Percentiles rank a stretch among this genome's conserved stretches.
Conservation (phyloP, 2,888 invertebrate species). For the Scaptomyza parva region DNA sequence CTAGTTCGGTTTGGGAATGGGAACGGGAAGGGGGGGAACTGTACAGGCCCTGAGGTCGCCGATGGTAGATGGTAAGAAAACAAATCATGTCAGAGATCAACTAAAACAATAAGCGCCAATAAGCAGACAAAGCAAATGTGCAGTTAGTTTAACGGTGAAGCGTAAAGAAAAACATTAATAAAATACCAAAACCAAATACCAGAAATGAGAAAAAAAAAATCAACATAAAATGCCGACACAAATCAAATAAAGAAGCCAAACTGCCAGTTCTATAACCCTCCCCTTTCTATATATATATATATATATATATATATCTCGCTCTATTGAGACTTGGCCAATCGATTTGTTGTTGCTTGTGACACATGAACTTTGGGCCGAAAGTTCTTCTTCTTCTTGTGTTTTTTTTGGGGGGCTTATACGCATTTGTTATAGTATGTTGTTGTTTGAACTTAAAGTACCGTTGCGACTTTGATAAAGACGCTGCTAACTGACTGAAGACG, state of each 20-base stretch:
- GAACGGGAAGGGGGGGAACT: neutral
- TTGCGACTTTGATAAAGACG: constrained; percentile 57
- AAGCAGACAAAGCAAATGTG: constrained; percentile 78
- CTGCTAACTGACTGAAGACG: constrained; percentile 21
- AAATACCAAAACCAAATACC: constrained; percentile 24
- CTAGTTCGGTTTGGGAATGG: neutral
- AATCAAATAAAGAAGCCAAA: constrained; percentile 31
- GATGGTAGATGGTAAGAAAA: too few relatives aligned
- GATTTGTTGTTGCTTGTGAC: constrained; percentile 56
- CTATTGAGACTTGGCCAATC: constrained; percentile 31
- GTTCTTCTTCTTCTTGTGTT: too few relatives aligned
- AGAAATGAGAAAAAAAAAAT: neutral
- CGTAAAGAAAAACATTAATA: constrained; percentile 75
- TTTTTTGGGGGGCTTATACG: constrained; percentile 23
- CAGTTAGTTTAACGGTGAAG: constrained; percentile 80
- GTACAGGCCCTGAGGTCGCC: constrained; percentile 10
- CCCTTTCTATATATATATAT: neutral
- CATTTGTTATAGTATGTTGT: neutral
- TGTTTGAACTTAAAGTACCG: constrained; percentile 63
- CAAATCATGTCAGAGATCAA: constrained; percentile 71
- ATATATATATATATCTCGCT: neutral
- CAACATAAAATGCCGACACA: constrained; percentile 38
- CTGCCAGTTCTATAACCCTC: constrained; percentile 43
- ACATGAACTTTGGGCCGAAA: constrained; percentile 67
- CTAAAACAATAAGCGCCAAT: constrained; percentile 75